Conservation (phyloP, 2,888 invertebrate genomes). For the Cheilosia vulpina region DNA sequence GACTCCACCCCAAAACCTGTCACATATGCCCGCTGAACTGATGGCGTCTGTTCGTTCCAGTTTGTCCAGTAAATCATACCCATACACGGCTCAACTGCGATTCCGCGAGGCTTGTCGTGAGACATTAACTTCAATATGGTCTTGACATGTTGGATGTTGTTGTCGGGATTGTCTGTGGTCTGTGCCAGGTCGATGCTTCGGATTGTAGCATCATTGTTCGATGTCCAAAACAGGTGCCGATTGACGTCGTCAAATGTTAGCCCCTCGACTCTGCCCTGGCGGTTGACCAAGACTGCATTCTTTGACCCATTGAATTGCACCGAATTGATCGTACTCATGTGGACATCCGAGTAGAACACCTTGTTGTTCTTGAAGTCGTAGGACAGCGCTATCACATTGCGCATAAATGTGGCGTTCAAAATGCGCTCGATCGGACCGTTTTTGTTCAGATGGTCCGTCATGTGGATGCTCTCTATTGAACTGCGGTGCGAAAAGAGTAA, state of each 20-base stretch:
- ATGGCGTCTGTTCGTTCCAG: slow-evolving; percentile 92
- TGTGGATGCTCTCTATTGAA: slow-evolving; percentile 91
- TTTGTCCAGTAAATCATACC: slow-evolving; percentile 92
- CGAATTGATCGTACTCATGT: slow-evolving; percentile 92
- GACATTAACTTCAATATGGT: slow-evolving; percentile 87
- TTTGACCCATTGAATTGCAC: slow-evolving; percentile 92
- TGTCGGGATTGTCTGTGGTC: slow-evolving; percentile 77
- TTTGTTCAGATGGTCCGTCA: slow-evolving; percentile 88
- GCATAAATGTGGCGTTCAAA: slow-evolving; percentile 88
- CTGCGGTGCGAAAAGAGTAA: slow-evolving; percentile 92
- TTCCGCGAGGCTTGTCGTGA: slow-evolving; percentile 92
- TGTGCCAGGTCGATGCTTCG: slow-evolving; percentile 79
- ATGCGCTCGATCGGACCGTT: slow-evolving; percentile 92
- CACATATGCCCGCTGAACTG: slow-evolving; percentile 90
- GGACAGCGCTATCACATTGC: slow-evolving; percentile 93
- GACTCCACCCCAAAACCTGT: slow-evolving; percentile 88
- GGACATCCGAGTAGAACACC: slow-evolving; percentile 95
- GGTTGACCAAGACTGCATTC: slow-evolving; percentile 88
- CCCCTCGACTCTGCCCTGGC: slow-evolving; percentile 94
- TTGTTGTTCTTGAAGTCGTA: slow-evolving; percentile 89
- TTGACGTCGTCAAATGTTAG: slow-evolving; percentile 89
- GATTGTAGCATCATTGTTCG: slow-evolving; percentile 91
- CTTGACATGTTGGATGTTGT: slow-evolving; percentile 84
- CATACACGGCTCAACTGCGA: slow-evolving; percentile 93
- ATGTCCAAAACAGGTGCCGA: slow-evolving; percentile 93